Conservation (phyloP, 2,113 vertebrate species). For the Pitta sordida region DNA sequence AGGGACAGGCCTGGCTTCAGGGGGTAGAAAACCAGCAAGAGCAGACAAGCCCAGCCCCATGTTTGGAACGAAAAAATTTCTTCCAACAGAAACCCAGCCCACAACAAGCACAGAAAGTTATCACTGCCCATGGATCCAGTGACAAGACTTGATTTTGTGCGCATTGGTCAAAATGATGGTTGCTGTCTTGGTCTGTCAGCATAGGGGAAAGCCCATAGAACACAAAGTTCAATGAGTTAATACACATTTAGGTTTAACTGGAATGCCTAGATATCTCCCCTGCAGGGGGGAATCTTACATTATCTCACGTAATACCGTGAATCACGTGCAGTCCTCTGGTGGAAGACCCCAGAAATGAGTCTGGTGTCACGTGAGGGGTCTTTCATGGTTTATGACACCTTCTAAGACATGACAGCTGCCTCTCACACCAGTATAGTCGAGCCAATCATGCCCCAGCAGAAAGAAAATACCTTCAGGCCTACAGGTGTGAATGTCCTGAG, state of each 20-base stretch:
- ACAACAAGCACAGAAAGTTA: neutral
- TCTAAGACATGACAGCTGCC: neutral
- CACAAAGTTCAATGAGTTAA: neutral
- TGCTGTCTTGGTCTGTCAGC: neutral
- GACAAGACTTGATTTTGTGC: neutral
- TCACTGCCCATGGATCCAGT: neutral
- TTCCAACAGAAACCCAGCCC: too few relatives aligned
- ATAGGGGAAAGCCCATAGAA: neutral
- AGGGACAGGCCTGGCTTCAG: too few relatives aligned
- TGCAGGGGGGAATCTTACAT: neutral
- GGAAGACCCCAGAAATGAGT: neutral
- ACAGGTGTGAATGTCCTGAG: fast-evolving
- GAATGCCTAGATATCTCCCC: fast-evolving
- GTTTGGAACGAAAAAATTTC: too few relatives aligned
- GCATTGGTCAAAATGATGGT: neutral
- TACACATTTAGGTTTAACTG: neutral
- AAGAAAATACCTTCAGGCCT: neutral
- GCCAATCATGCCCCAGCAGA: too few relatives aligned
- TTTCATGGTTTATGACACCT: neutral
- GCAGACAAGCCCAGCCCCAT: too few relatives aligned
- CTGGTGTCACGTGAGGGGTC: neutral
- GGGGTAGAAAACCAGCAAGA: too few relatives aligned
- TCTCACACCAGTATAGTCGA: neutral
- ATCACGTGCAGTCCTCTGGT: too few relatives aligned
- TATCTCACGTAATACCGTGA: neutral